These are phyloP conservation scores for Dysmachus trigonus DNA, from an alignment of 2,888 invertebrate species.

Conservation along the genomic window DNA sequence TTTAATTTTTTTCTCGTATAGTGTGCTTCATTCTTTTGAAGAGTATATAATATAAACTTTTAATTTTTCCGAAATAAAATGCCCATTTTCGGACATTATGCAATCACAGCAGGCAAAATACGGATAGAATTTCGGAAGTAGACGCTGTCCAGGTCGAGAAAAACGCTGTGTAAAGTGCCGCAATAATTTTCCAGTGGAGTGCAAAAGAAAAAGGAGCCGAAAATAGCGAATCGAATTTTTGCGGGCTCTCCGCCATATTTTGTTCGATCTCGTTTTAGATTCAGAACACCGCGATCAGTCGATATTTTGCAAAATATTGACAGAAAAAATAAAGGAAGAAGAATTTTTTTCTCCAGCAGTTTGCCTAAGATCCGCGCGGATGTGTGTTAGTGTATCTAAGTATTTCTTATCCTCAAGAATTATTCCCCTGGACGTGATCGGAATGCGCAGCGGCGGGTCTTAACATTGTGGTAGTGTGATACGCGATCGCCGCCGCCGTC, in stretches of 20 bases:
- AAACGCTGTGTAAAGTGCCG: not conserved
- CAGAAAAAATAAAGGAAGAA: not conserved
- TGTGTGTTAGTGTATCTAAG: constrained; percentile 21
- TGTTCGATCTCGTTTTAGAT: constrained; percentile 12
- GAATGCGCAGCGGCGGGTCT: constrained; percentile 44
- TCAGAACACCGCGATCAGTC: not conserved
- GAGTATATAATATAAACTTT: not conserved
- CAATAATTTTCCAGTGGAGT: not conserved
- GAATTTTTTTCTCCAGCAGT: not conserved
- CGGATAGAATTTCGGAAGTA: not conserved
- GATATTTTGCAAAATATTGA: not conserved
- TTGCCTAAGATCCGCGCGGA: not conserved
- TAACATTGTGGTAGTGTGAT: not conserved
- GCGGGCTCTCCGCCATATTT: constrained; percentile 5
- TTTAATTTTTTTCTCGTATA: not conserved
- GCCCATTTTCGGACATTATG: not conserved
- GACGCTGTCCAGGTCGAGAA: not conserved
- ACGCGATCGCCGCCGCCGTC: not conserved
- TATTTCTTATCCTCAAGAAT: not conserved
- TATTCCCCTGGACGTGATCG: constrained; percentile 49
- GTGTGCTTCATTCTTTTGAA: not conserved
- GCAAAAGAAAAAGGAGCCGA: not conserved
- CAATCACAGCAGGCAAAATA: not conserved
- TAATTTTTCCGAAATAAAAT: not conserved
- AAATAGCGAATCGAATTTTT: not conserved